These are phyloP conservation scores for Argyra leucocephala DNA, from an alignment of 2,888 invertebrate genomes.

Conservation along the genomic window DNA sequence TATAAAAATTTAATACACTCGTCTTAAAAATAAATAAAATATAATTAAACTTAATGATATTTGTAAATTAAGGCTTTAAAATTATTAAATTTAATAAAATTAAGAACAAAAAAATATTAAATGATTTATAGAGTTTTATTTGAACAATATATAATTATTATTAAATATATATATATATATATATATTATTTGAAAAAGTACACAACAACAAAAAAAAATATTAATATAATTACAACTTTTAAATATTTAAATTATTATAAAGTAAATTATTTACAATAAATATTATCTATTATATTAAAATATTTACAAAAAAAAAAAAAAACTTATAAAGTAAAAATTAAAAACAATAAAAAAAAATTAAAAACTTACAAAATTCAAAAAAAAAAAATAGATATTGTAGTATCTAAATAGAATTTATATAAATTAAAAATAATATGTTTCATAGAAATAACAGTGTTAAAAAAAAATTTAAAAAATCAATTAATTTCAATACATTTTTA, in stretches of 20 bases:
- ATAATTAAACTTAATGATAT: not conserved
- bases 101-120: not conserved
- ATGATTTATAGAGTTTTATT: slow-evolving; percentile 3
- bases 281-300: not conserved
- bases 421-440: not conserved
- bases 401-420: not conserved
- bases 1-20: not conserved
- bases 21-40: not conserved
- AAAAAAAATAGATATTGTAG: not conserved
- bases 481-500: too few species aligned
- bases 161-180: too few species aligned
- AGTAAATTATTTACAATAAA: not conserved
- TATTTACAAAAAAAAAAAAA: not conserved
- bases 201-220: not conserved
- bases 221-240: too few species aligned
- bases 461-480: too few species aligned
- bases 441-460: not conserved
- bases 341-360: not conserved
- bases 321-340: not conserved
- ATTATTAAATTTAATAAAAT: not conserved
- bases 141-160: not conserved
- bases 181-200: not conserved
- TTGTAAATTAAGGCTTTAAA: not conserved
- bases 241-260: too few species aligned
- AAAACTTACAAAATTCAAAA: not conserved